phyloP scores from a whole-genome alignment of 2,797 vertebrate genomes.

The Hippopotamyrus pictus region DNA sequence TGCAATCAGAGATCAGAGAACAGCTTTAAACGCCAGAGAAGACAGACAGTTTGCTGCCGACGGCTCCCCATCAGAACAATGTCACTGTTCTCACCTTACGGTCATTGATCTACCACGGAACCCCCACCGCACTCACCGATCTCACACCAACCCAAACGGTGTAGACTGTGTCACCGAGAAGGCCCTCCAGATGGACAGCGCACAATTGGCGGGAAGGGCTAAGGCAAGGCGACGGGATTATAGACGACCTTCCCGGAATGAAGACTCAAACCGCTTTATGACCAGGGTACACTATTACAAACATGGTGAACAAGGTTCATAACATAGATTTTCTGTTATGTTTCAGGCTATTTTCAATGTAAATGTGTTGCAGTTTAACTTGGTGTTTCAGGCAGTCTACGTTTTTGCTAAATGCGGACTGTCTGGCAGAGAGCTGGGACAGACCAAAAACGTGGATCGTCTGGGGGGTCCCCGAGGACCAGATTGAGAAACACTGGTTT shows the following conservation, averaged over 20 bases:
- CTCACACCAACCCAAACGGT: not conserved
- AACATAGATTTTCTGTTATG: not conserved
- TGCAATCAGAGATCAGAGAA: not conserved
- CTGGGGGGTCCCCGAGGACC: not conserved
- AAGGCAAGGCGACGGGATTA: not conserved
- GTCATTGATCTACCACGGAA: not conserved
- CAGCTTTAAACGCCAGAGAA: not conserved
- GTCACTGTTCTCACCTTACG: constrained; percentile 6
- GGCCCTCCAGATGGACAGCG: not conserved
- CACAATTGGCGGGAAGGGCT: too few relatives aligned
- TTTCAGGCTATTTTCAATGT: not conserved
- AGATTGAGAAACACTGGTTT: not conserved
- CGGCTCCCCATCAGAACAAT: not conserved
- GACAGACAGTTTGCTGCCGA: not conserved
- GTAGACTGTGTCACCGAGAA: not conserved
- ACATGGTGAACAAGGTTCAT: not conserved
- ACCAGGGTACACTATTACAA: not conserved
- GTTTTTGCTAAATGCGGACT: not conserved
- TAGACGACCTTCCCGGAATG: not conserved
- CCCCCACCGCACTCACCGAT: not conserved
- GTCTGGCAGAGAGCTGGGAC: not conserved
- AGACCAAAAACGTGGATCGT: not conserved
- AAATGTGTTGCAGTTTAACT: not conserved
- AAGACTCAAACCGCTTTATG: not conserved
- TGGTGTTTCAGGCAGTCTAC: not conserved